Evolutionary conservation across 2,797 vertebrate genomes (phyloP).

Genomic region (Cuniculus paca): DNA sequence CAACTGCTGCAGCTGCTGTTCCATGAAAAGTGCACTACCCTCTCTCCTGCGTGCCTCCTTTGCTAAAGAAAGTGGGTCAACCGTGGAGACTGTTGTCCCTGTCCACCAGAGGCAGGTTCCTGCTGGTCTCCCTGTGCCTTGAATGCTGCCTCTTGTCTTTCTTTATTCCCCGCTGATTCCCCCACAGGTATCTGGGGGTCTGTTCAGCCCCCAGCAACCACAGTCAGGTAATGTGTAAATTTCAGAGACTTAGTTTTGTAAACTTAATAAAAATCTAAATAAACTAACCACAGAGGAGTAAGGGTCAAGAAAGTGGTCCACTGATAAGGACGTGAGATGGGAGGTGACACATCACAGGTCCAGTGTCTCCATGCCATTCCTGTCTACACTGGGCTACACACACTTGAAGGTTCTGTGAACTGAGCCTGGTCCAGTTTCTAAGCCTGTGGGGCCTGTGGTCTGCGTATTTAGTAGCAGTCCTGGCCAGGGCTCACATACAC

Average conservation of each 20-base stretch:
- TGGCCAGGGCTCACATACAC: background rate
- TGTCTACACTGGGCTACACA: background rate
- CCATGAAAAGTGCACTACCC: background rate
- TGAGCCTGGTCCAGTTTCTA: background rate
- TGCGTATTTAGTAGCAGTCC: background rate
- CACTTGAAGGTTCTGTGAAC: background rate
- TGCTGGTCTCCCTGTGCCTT: background rate
- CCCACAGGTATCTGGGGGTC: no score
- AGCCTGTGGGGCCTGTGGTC: background rate
- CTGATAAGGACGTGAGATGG: background rate
- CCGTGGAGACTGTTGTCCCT: background rate
- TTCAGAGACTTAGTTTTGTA: background rate
- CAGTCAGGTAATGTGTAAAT: background rate
- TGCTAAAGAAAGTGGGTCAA: no score
- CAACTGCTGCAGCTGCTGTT: background rate
- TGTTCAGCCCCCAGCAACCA: no score
- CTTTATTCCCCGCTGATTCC: background rate
- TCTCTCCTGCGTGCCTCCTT: no score
- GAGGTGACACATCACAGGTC: background rate
- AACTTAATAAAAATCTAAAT: constrained; percentile 43
- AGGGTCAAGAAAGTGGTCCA: background rate
- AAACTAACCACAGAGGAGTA: background rate
- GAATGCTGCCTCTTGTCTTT: background rate
- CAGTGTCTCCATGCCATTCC: no score
- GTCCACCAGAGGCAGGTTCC: background rate